Evolutionary conservation across 2,888 invertebrate genomes (phyloP).

Genomic region (Diadegma fenestrale): DNA sequence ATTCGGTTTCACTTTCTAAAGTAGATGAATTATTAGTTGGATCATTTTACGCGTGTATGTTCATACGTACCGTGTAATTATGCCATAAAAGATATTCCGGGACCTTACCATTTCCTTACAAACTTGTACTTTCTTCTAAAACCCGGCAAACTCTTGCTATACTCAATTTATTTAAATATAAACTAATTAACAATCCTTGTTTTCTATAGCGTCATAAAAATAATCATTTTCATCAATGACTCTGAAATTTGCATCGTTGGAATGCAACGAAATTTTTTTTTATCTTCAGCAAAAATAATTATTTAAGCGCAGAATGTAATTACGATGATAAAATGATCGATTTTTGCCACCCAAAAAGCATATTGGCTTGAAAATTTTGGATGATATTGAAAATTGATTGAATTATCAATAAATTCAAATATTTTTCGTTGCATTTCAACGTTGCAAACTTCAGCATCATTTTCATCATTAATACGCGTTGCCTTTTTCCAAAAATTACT

Average conservation of each 20-base stretch:
- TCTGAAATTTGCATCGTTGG: no score
- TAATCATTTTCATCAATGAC: neutral
- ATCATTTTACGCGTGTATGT: conserved; percentile 6
- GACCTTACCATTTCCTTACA: neutral
- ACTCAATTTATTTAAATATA: neutral
- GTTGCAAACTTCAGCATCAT: no score
- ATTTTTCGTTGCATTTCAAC: no score
- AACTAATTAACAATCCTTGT: neutral
- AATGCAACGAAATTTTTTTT: no score
- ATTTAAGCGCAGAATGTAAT: no score
- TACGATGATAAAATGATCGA: no score
- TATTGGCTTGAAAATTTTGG: no score
- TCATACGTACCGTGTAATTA: neutral
- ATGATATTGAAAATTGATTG: no score
- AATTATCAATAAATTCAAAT: no score
- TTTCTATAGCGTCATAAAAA: neutral
- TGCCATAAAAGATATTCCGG: neutral
- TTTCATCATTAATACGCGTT: no score
- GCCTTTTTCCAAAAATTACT: neutral
- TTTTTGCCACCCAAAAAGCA: no score
- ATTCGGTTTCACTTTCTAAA: conserved; percentile 65
- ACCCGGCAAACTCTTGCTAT: neutral
- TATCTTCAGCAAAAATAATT: no score
- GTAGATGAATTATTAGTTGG: conserved; percentile 58
- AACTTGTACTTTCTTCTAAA: neutral